Evolutionary conservation across 1,140 invertebrate species (phyloP).

Genomic region (Lineus longissimus): DNA sequence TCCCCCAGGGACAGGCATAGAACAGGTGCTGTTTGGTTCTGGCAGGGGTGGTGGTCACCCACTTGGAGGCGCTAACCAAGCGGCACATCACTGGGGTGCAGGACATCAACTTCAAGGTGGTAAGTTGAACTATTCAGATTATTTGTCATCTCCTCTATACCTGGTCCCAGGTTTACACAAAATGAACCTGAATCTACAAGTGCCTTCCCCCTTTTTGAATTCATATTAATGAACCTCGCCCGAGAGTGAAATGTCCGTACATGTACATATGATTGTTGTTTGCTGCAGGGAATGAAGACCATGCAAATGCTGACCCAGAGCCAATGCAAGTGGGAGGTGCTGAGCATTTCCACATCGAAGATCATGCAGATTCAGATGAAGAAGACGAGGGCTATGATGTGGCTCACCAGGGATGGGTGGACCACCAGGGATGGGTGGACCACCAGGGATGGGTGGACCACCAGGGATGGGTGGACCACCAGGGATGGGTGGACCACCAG

Average conservation of each 20-base stretch:
- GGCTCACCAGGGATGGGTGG: not conserved
- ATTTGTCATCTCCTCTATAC: no score
- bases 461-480: slow-evolving; percentile 14
- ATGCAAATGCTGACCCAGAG: no score
- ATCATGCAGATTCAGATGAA: not conserved
- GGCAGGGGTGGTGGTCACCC: slow-evolving; percentile 5
- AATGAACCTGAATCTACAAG: no score
- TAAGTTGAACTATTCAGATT: not conserved
- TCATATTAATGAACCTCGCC: no score
- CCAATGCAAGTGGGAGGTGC: not conserved
- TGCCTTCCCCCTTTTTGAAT: no score
- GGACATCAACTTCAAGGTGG: slow-evolving; percentile 17
- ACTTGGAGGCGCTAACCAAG: not conserved
- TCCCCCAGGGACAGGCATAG: not conserved
- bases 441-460: not conserved
- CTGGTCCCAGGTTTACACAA: no score
- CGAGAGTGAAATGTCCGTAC: no score
- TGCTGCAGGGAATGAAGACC: no score
- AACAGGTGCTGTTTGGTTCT: not conserved
- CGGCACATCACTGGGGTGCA: slow-evolving; percentile 23
- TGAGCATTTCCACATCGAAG: not conserved
- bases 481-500: slow-evolving; percentile 5
- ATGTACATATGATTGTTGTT: no score
- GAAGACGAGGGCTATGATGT: slow-evolving; percentile 4
- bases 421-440: slow-evolving; percentile 6